These are phyloP conservation scores for Botrylloides violaceus DNA, from an alignment of 23 tunicate species.

Conservation along the genomic window DNA sequence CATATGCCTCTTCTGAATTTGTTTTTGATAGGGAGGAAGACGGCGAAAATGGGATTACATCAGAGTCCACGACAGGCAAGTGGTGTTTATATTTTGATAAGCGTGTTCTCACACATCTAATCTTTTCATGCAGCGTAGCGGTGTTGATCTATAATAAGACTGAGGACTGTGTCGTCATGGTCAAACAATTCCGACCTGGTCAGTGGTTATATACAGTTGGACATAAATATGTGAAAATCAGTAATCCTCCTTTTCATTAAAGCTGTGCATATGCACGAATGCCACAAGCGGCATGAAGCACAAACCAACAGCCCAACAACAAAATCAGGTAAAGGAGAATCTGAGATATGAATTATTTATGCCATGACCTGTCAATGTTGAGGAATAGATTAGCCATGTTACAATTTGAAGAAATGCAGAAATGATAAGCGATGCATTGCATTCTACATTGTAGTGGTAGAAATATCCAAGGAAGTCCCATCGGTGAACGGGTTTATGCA, in stretches of 20 bases:
- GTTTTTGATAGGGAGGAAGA: conserved; percentile 39
- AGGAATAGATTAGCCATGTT: too few species aligned
- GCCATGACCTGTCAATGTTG: too few species aligned
- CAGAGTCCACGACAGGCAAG: conserved; percentile 37
- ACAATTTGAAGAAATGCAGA: too few species aligned
- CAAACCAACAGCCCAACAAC: neutral
- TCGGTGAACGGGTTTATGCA: conserved; percentile 29
- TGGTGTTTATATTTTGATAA: neutral
- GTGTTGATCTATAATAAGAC: conserved; percentile 45
- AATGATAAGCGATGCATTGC: too few species aligned
- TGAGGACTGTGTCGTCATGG: conserved; percentile 45
- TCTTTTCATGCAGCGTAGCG: conserved; percentile 55
- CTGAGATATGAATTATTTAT: too few species aligned
- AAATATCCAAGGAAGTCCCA: conserved; percentile 16
- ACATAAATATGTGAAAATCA: too few species aligned
- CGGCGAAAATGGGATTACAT: conserved; percentile 47
- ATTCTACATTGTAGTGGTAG: conserved; percentile 3
- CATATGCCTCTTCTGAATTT: too few species aligned
- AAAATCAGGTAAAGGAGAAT: neutral
- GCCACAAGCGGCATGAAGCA: conserved; percentile 2
- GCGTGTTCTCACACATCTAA: neutral
- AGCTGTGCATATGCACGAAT: conserved; percentile 48
- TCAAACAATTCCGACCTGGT: conserved; percentile 88
- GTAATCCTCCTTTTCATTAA: too few species aligned
- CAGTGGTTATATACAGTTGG: too few species aligned